Base-by-base conservation (phyloP, 64 coral and sea anemone species). In the Stichodactyla helianthus region DNA sequence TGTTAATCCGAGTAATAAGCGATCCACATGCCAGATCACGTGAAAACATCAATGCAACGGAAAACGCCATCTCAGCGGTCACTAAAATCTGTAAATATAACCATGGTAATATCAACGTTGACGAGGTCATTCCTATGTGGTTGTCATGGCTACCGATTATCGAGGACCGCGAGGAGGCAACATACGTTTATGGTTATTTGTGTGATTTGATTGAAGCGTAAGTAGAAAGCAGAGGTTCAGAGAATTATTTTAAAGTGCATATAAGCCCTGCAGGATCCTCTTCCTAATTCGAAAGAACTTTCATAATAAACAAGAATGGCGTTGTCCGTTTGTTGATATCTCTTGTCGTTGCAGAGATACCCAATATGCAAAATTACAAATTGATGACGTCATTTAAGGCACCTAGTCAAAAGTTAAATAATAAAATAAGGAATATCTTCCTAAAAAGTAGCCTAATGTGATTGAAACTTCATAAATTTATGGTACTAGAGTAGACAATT, bases 21-120 rank as follows among this genome's bases (percentile, higher is more conserved):
- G 97, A 89, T 63, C 76, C 91, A 51, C 70, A 91, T n/a, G 76
- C 97, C 25, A 93, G 93, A 79, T 88, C 88, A 67, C 93, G 87
- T 10, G 97, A 99, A 84, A 99, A 99, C 83, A 94, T 99, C 59
- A 94, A 99, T 58, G 97, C 97, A 14, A 99, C 97, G 28, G 97
- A 99, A 89, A 99, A 99, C 60, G 91, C 93, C 7, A 95, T 99
- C 68, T 99, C 97, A 14, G 97, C 97, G 1, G 97, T 99, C 58
- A 87, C 93, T 16, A 99, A 99, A 90, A 99, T 99, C 64, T 99
- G 93, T 91, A 95, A 99, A 99, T 99, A 95, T 85, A 99, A 95
- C 77, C 93, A 92, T 85, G 97, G 97, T 59, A 99, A 99, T 77
- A 99, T 99, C 25, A 89, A 93, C 28, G 88, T 99, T 5, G 89